These are phyloP conservation scores for Trichosurus vulpecula DNA, from an alignment of 2,797 vertebrate species.

Conservation along the genomic window DNA sequence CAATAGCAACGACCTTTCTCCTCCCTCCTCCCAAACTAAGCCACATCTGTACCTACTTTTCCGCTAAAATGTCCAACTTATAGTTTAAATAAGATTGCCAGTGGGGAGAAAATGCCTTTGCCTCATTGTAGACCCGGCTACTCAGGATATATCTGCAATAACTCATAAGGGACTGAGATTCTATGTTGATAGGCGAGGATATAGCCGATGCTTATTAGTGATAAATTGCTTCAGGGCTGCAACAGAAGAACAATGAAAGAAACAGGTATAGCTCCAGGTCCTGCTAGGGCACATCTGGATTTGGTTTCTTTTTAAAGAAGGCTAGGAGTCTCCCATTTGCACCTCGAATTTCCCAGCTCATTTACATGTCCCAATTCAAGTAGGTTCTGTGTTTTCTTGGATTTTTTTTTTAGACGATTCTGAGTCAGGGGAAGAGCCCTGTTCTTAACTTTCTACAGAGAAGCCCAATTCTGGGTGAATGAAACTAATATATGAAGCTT, in stretches of 20 bases:
- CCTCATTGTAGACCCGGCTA: background rate
- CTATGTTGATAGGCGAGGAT: background rate
- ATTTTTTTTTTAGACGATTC: rapidly evolving
- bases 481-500: background rate
- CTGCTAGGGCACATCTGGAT: rapidly evolving
- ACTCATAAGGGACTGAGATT: background rate
- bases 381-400: background rate
- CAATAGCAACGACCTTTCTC: background rate
- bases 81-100: background rate
- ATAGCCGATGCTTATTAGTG: background rate
- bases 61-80: background rate
- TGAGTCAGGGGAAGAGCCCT: too few species aligned
- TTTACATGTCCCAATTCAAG: background rate
- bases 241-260: background rate
- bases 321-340: background rate
- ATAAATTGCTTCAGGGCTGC: background rate
- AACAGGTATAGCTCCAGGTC: background rate
- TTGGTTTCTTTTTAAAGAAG: background rate
- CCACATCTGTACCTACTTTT: background rate
- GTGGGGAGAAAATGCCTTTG: background rate
- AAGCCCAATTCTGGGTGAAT: background rate
- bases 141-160: background rate
- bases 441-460: rapidly evolving
- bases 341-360: background rate
- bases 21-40: too few species aligned